Evolutionary conservation across 2,113 vertebrate genomes (phyloP), one percentile per base, ranked within the genome.

Genomic region (Myrmecobius fasciatus): DNA sequence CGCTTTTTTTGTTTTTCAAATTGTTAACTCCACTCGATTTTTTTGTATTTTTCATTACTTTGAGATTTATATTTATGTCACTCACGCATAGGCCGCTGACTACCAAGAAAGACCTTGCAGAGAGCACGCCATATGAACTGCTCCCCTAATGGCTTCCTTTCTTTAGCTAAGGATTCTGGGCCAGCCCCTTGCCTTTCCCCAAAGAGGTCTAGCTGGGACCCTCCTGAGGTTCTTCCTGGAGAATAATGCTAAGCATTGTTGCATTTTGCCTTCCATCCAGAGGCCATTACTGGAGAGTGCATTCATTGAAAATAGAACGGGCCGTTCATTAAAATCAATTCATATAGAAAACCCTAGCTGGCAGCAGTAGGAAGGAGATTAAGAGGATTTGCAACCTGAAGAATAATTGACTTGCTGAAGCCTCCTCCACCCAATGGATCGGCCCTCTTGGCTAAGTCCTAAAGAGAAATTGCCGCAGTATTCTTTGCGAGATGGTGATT

Each of bases 291-390:
- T 98, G 92, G 90, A 95, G 96, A 96, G 94, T 3, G 83, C 49
- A 51, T 96, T 95, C 53, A 96, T 98, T 94, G 90, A 49, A 91
- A 92, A 95, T 95, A 4, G 46, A 96, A 25, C 10, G n/a, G 67
- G 75, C 51, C 90, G 8, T 89, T 94, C 14, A 49, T 93, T 92
- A 95, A 97, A 98, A 97, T 51, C 52, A 94, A 88, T 96, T 97
- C 14, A 53, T 88, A 93, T 31, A 95, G 92, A 93, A 98, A 96
- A 98, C 95, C 25, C 93, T 91, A 96, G 92, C 53, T 95, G 46
- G 91, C 91, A 92, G 67, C 53, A 91, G 49, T 1, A 96, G 89
- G 49, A 96, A 92, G 25, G 51, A 92, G 75, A 96, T 95, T 95
- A 92, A 94, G 31, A 46, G 90, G 91, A 93, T 91, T 95, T 97